phyloP scores from a whole-genome alignment of 2,888 invertebrate genomes.

The Thecocarcelia acutangulata region DNA sequence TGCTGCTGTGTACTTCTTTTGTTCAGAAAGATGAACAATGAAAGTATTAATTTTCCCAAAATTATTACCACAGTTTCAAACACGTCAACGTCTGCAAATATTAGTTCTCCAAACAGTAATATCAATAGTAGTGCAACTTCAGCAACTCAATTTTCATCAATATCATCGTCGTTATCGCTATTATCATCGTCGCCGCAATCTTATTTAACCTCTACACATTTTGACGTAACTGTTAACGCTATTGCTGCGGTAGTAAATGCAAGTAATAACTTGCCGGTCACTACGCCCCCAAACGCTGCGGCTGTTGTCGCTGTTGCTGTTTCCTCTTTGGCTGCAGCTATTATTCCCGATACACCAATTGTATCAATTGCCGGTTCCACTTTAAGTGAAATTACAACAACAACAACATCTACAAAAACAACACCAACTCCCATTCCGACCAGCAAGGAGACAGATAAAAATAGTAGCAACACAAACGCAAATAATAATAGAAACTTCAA shows the following conservation, averaged over 20 bases:
- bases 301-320: conserved; percentile 70
- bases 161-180: conserved; percentile 49
- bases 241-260: conserved; percentile 64
- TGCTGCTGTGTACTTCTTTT: conserved; percentile 56
- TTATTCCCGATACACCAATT: conserved; percentile 78
- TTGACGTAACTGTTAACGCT: conserved; percentile 62
- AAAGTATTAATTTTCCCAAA: conserved; percentile 74
- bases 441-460: conserved; percentile 45
- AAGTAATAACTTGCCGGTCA: conserved; percentile 52
- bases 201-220: conserved; percentile 56
- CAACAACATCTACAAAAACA: conserved; percentile 78
- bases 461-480: conserved; percentile 4
- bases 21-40: conserved; percentile 77
- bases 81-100: conserved; percentile 39
- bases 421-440: conserved; percentile 75
- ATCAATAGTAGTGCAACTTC: conserved; percentile 40
- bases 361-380: conserved; percentile 78
- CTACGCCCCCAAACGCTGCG: conserved; percentile 67
- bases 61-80: conserved; percentile 55
- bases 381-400: conserved; percentile 77
- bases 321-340: conserved; percentile 71
- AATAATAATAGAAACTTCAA: conserved; percentile 46
- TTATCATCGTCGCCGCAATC: conserved; percentile 54
- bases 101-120: conserved; percentile 33
- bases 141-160: conserved; percentile 55